Conservation (phyloP, 2,113 vertebrate genomes). For the Hemiprocne comata region DNA sequence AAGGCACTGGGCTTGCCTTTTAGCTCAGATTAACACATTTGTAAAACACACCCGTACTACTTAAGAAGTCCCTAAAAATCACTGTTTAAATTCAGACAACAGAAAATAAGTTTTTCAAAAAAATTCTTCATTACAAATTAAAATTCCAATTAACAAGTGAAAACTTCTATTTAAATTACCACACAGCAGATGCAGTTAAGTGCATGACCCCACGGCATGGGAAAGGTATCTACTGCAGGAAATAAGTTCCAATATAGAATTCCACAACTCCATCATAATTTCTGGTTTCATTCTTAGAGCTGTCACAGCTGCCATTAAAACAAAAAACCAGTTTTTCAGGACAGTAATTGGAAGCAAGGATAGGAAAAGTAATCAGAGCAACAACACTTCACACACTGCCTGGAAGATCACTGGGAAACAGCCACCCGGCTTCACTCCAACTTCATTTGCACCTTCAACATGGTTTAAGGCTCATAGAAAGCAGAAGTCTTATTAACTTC, state of each 20-base stretch:
- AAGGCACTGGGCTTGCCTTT: background rate
- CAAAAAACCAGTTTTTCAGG: conserved; percentile 37
- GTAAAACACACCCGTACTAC: background rate
- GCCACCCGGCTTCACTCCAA: background rate
- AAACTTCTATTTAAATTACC: background rate
- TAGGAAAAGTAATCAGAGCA: conserved; percentile 2
- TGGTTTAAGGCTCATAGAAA: background rate
- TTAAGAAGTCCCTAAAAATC: background rate
- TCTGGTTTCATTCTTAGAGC: conserved; percentile 26
- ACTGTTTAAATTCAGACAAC: background rate
- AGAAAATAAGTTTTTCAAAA: background rate
- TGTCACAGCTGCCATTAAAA: conserved; percentile 41
- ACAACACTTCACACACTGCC: background rate
- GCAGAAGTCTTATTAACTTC: background rate
- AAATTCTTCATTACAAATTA: background rate
- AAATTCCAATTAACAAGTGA: background rate
- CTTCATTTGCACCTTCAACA: background rate
- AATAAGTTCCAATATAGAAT: background rate
- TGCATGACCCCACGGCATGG: background rate
- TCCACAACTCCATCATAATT: conserved; percentile 13
- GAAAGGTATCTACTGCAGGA: background rate
- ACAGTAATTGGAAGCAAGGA: background rate
- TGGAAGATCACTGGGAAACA: background rate
- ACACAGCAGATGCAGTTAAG: background rate
- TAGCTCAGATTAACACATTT: background rate